These are phyloP conservation scores for Sitobion miscanthi DNA, from an alignment of 1,140 invertebrate species.

Conservation along the genomic window DNA sequence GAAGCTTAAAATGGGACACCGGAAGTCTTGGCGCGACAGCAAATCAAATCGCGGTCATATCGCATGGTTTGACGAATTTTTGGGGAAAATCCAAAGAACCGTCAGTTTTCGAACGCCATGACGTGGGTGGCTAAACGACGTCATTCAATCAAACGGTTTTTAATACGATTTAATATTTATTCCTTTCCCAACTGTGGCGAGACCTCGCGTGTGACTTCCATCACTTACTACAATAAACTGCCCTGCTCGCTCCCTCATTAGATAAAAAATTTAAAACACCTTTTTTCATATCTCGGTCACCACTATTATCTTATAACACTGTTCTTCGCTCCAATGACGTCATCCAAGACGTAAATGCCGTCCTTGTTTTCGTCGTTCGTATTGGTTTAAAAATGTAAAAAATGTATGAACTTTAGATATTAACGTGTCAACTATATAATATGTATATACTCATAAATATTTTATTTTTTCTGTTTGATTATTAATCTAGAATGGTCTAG, in stretches of 20 bases:
- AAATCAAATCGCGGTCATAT: neutral
- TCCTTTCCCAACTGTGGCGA: neutral
- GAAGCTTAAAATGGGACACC: constrained; percentile 6
- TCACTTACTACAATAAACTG: neutral
- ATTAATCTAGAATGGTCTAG: neutral
- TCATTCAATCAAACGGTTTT: neutral
- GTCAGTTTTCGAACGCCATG: neutral
- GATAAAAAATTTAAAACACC: neutral
- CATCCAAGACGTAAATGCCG: neutral
- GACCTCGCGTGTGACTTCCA: neutral
- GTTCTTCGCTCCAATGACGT: neutral
- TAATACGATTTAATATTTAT: neutral
- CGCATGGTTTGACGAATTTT: neutral
- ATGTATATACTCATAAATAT: neutral
- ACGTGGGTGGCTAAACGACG: neutral
- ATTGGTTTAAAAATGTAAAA: neutral
- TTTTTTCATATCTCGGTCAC: neutral
- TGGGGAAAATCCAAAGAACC: neutral
- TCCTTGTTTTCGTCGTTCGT: neutral
- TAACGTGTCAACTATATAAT: too few species aligned
- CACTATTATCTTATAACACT: neutral
- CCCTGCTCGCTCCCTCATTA: neutral
- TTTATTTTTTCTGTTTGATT: neutral
- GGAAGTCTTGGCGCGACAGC: neutral
- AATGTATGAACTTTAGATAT: neutral